A percentile compares a stretch with the other conserved stretches of the same genome.
Conservation (phyloP, 30 jellyfish, hydroid and myxozoan species). For the Turritopsis dohrnii region DNA sequence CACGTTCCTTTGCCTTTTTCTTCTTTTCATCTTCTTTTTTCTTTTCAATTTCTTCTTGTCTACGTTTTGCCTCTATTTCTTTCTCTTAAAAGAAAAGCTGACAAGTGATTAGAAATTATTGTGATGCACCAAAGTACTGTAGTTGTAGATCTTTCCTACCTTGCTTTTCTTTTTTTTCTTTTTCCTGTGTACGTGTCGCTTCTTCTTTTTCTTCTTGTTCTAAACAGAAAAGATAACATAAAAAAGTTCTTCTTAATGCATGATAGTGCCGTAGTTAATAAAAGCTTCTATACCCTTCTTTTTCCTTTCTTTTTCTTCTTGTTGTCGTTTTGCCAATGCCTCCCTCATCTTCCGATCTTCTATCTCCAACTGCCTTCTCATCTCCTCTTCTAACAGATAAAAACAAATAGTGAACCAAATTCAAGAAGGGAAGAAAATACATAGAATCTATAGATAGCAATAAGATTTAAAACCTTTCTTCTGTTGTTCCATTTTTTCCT, state of each 20-base stretch:
- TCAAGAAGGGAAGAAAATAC: neutral
- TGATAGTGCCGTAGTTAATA: no score
- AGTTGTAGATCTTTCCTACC: no score
- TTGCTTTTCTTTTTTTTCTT: constrained; percentile 25
- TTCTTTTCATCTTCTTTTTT: constrained; percentile 19
- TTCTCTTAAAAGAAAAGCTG: no score
- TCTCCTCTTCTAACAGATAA: constrained; percentile 9
- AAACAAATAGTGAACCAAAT: neutral
- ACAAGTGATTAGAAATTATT: no score
- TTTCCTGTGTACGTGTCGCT: constrained; percentile 37
- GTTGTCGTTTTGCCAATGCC: neutral
- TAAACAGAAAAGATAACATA: neutral
- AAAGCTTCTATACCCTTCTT: no score
- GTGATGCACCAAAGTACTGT: no score
- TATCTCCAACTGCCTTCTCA: constrained; percentile 11
- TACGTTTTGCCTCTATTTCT: constrained; percentile 23
- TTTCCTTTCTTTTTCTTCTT: constrained; percentile 1
- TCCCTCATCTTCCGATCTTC: constrained; percentile 13
- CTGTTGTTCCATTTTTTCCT: constrained; percentile 33
- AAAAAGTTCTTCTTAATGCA: no score
- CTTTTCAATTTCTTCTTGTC: constrained; percentile 19
- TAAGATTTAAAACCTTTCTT: neutral
- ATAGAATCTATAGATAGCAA: neutral
- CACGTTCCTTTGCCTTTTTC: neutral
- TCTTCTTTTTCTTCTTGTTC: constrained; percentile 47